These are phyloP conservation scores for Ciona savignyi DNA, from an alignment of 23 tunicate genomes.

Conservation along the genomic window DNA sequence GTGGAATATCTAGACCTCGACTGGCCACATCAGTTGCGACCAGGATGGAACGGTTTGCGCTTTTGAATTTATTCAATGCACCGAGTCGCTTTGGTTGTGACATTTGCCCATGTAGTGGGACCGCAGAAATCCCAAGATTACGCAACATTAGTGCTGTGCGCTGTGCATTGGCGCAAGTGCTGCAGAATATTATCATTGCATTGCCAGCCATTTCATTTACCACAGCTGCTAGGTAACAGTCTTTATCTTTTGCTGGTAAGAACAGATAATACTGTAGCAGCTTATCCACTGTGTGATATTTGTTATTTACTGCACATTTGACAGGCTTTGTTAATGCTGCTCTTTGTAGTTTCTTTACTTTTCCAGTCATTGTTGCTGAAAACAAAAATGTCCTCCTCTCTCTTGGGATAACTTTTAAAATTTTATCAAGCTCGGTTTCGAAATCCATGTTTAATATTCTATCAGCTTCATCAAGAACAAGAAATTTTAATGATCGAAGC, in stretches of 20 bases:
- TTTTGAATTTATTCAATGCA: constrained; percentile 76
- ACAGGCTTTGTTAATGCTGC: constrained; percentile 87
- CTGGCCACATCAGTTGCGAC: constrained; percentile 96
- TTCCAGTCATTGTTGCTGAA: constrained; percentile 96
- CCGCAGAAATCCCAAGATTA: constrained; percentile 58
- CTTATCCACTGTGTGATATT: constrained; percentile 85
- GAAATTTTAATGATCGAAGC: constrained; percentile 53
- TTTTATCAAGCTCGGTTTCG: constrained; percentile 72
- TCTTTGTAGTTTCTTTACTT: constrained; percentile 88
- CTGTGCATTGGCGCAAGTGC: constrained; percentile 72
- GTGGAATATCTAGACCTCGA: constrained; percentile 93
- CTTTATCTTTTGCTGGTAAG: constrained; percentile 85
- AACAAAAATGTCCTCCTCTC: constrained; percentile 84
- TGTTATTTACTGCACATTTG: constrained; percentile 83
- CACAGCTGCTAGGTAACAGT: constrained; percentile 70
- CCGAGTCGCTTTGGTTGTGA: constrained; percentile 91
- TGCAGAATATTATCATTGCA: constrained; percentile 76
- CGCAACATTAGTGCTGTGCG: constrained; percentile 65
- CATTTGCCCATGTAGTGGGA: constrained; percentile 93
- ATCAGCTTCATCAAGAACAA: constrained; percentile 94
- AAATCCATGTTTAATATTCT: constrained; percentile 92
- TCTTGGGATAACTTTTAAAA: constrained; percentile 75
- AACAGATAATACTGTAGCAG: constrained; percentile 71
- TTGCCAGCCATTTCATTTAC: constrained; percentile 82
- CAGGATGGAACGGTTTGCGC: constrained; percentile 53